Percentiles rank a stretch among this genome's conserved stretches.
phyloP scores from a whole-genome alignment of 2,888 invertebrate species.

The Meta bourneti region DNA sequence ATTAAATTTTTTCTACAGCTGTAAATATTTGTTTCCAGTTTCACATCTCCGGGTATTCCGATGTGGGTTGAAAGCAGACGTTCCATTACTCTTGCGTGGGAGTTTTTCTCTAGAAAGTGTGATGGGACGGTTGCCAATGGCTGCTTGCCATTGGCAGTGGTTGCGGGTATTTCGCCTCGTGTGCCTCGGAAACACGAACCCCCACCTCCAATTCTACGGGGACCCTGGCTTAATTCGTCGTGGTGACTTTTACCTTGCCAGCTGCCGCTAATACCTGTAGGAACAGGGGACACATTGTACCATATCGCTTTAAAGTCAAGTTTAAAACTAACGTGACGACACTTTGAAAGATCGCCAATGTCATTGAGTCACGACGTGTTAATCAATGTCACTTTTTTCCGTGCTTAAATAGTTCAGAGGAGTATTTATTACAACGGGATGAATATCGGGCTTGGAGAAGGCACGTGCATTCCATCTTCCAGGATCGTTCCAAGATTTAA shows the following conservation, averaged over 20 bases:
- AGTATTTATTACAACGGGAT: neutral
- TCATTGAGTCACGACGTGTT: slow-evolving; percentile 47
- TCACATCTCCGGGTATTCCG: slow-evolving; percentile 15
- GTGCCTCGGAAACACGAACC: neutral
- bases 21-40: slow-evolving; percentile 55
- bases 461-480: neutral
- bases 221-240: slow-evolving; percentile 24
- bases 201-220: neutral
- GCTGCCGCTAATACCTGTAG: neutral
- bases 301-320: slow-evolving; percentile 40
- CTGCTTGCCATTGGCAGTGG: slow-evolving; percentile 41
- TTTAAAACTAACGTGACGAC: slow-evolving; percentile 26
- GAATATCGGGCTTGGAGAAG: neutral
- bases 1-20: neutral
- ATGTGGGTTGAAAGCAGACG: neutral
- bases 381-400: slow-evolving; percentile 13
- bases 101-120: slow-evolving; percentile 21
- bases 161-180: slow-evolving; percentile 8
- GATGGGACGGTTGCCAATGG: slow-evolving; percentile 66
- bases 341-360: slow-evolving; percentile 53
- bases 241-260: slow-evolving; percentile 3
- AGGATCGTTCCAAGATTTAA: neutral
- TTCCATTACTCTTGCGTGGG: slow-evolving; percentile 52
- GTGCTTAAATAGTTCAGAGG: neutral
- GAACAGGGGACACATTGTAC: slow-evolving; percentile 38